Conservation (phyloP, 92 coral and sea anemone genomes). For the Plumapathes pennacea region DNA sequence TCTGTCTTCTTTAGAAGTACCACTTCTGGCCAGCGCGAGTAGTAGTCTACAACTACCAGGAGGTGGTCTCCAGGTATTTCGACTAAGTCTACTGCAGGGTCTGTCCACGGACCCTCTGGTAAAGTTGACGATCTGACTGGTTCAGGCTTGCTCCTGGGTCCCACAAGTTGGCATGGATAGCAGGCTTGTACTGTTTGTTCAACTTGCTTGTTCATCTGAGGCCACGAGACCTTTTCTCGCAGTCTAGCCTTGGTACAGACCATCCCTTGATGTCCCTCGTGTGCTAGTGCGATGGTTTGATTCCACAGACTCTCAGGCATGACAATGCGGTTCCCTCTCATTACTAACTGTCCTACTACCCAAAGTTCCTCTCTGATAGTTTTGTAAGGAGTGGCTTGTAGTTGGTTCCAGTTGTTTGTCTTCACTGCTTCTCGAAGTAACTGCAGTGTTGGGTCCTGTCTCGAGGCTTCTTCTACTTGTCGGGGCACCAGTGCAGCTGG, state of each 20-base stretch:
- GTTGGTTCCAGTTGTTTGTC: conserved; percentile 23
- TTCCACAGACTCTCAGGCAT: conserved; percentile 43
- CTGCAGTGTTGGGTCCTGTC: conserved; percentile 29
- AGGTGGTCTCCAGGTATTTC: conserved; percentile 42
- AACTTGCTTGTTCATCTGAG: conserved; percentile 6
- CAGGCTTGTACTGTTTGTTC: conserved; percentile 12
- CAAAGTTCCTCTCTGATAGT: conserved; percentile 38
- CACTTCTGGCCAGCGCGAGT: conserved; percentile 49
- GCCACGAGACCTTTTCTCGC: conserved; percentile 28
- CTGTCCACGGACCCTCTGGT: conserved; percentile 62
- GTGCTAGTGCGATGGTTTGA: conserved; percentile 14
- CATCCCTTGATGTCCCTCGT: conserved; percentile 42
- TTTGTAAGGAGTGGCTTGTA: conserved; percentile 29
- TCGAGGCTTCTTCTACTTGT: conserved; percentile 42
- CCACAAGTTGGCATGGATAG: conserved; percentile 53
- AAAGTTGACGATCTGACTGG: conserved; percentile 53
- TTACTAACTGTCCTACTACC: conserved; percentile 22
- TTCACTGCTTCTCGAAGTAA: conserved; percentile 39
- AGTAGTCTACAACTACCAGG: conserved; percentile 47
- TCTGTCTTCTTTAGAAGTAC: conserved; percentile 40
- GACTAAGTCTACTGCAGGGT: conserved; percentile 35
- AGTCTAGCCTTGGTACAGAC: conserved; percentile 16
- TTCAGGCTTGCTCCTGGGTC: conserved; percentile 54
- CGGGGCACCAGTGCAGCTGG: conserved; percentile 38
- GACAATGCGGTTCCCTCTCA: conserved; percentile 21